Conservation (phyloP, 1,140 invertebrate species). For the Daktulosphaira vitifoliae region DNA sequence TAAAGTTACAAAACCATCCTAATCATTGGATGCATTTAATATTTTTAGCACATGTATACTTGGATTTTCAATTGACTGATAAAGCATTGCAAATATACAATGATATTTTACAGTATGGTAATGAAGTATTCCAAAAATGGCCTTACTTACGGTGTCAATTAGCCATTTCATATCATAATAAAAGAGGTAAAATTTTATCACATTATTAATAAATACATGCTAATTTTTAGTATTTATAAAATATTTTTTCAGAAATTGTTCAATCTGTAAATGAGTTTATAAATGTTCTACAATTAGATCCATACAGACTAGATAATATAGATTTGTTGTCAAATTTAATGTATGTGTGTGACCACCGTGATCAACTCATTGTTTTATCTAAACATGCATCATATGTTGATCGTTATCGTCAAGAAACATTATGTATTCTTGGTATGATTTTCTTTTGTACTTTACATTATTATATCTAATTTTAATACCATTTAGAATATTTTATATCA, state of each 20-base stretch:
- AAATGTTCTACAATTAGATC: constrained; percentile 72
- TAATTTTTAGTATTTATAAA: too few relatives aligned
- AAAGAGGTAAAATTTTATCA: constrained; percentile 70
- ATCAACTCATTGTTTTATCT: constrained; percentile 85
- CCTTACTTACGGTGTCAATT: constrained; percentile 86
- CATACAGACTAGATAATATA: constrained; percentile 86
- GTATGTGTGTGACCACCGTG: constrained; percentile 87
- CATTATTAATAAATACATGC: too few relatives aligned
- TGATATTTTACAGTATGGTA: constrained; percentile 47
- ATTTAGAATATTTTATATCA: too few relatives aligned
- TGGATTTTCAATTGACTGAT: constrained; percentile 83
- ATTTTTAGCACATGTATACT: constrained; percentile 81
- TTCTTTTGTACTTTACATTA: not conserved
- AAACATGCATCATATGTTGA: constrained; percentile 88
- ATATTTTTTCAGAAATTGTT: constrained; percentile 65
- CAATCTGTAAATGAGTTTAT: constrained; percentile 76
- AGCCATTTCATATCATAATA: constrained; percentile 87
- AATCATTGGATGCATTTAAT: constrained; percentile 92
- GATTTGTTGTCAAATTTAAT: constrained; percentile 92
- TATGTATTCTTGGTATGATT: constrained; percentile 74
- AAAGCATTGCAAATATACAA: constrained; percentile 78
- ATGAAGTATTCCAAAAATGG: constrained; percentile 69
- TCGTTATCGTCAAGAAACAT: constrained; percentile 96
- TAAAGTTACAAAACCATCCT: constrained; percentile 69
- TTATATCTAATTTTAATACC: too few relatives aligned